These are phyloP conservation scores for Drosophila nigricruria DNA, from an alignment of 2,888 invertebrate species.

Conservation along the genomic window DNA sequence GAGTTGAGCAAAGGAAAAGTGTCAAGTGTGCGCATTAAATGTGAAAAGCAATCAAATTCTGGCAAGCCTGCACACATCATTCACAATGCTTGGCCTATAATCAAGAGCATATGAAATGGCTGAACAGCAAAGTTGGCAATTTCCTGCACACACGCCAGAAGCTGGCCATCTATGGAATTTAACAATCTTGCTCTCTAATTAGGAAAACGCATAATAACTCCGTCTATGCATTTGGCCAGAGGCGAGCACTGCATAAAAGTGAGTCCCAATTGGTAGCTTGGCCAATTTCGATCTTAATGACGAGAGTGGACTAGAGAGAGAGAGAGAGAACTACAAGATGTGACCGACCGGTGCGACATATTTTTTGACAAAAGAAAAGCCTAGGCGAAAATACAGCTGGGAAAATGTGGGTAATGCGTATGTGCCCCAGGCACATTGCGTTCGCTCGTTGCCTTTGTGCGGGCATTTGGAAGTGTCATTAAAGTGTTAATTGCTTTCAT, in stretches of 20 bases:
- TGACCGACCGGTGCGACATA: conserved; percentile 10
- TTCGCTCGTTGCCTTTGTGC: conserved; percentile 30
- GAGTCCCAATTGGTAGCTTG: conserved; percentile 47
- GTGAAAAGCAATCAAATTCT: conserved; percentile 38
- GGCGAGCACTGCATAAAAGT: conserved; percentile 18
- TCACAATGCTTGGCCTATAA: conserved; percentile 15
- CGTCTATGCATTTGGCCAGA: conserved; percentile 39
- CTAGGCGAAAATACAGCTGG: conserved; percentile 29
- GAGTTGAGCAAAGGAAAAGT: conserved; percentile 43
- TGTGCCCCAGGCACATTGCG: conserved; percentile 8
- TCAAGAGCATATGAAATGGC: conserved; percentile 7
- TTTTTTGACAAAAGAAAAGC: conserved; percentile 6
- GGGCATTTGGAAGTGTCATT: conserved; percentile 72
- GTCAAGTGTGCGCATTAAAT: conserved; percentile 42
- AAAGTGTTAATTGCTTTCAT: conserved; percentile 79
- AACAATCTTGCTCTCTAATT: conserved; percentile 57
- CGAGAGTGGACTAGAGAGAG: conserved; percentile 17
- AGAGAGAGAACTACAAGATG: not conserved
- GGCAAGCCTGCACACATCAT: conserved; percentile 16
- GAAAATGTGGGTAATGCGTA: conserved; percentile 31
- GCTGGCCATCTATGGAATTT: conserved; percentile 20
- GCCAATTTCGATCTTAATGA: conserved; percentile 55
- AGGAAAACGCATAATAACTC: conserved; percentile 65
- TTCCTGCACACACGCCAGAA: conserved; percentile 50
- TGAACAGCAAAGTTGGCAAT: conserved; percentile 46